Base-by-base conservation (phyloP, 1,140 invertebrate genomes). In the Temnothorax longispinosus region DNA sequence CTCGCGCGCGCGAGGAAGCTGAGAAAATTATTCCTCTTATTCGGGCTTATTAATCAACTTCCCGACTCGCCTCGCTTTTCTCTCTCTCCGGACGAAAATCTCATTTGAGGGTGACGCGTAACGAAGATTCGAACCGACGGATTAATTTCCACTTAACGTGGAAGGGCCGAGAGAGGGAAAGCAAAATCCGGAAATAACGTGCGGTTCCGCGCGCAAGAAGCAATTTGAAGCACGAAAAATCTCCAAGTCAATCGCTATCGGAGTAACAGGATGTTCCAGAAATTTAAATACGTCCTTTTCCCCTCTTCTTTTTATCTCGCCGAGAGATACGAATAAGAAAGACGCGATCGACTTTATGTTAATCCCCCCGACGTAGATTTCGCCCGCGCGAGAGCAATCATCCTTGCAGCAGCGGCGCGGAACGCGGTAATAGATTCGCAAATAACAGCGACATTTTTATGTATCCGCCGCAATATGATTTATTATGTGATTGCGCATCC, bases 281-380 rank as follows among this genome's bases (percentile, higher is more conserved):
- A 84, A 84, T 84, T 84, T 84, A 75, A 84, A 84, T 84, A 84
- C 47, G 27, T 18, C 41, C 27, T 21, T 47, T 58, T 38, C 41
- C 3, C 27, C 6, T 15, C 13, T 38, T 54, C 13, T 81, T 56
- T 58, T 62, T 60, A 18, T 47, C n/a, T 7, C 52, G 38, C 3
- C 18, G n/a, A 15, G n/a, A 18, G 27, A 10, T 35, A 58, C 27
- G 41, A n/a, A 21, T 15, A 10, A n/a, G 67, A 38, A 58, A 35
- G 54, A 75, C 3, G 44, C 38, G 10, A 84, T 84, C 80, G 80
- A 84, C 75, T 62, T 84, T 84, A 84, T 84, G 80, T 84, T 84
- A 84, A 84, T 75, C 27, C 27, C 27, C 41, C 52, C 13, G 38
- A 62, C 80, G 69, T 35, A 21, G 50, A 60, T 74, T 84, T 41